Evolutionary conservation across 2,888 invertebrate genomes (phyloP).

Genomic region (Phaedon cochleariae): DNA sequence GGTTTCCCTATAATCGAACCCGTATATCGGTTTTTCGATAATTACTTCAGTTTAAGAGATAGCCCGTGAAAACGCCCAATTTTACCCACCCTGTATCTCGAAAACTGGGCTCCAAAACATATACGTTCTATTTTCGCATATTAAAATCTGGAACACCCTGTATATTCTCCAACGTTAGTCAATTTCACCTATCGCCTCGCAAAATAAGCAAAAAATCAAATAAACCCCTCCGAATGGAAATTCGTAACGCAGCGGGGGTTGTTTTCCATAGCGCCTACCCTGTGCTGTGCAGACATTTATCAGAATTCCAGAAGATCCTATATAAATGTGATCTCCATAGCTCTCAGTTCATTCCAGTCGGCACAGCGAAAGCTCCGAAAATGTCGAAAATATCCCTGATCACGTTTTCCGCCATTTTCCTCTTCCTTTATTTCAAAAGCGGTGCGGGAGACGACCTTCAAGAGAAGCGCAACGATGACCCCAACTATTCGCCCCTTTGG

Average conservation of each 20-base stretch:
- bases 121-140: no score
- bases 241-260: slow-evolving; percentile 15
- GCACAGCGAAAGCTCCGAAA: not conserved
- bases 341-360: no score
- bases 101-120: no score
- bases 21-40: no score
- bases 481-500: slow-evolving; percentile 59
- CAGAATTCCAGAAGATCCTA: slow-evolving; percentile 32
- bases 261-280: slow-evolving; percentile 44
- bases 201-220: no score
- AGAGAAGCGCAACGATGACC: slow-evolving; percentile 23
- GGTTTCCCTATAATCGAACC: no score
- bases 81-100: no score
- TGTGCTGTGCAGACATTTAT: slow-evolving; percentile 34
- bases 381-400: slow-evolving; percentile 30
- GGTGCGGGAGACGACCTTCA: slow-evolving; percentile 20
- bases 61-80: no score
- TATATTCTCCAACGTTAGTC: no score
- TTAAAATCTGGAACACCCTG: no score
- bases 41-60: no score
- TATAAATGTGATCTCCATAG: slow-evolving; percentile 24
- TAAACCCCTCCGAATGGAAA: not conserved
- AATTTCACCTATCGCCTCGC: no score
- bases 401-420: slow-evolving; percentile 20
- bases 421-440: slow-evolving; percentile 27